Evolutionary conservation across 2,888 invertebrate species (phyloP).

Genomic region (Melipona bicolor): DNA sequence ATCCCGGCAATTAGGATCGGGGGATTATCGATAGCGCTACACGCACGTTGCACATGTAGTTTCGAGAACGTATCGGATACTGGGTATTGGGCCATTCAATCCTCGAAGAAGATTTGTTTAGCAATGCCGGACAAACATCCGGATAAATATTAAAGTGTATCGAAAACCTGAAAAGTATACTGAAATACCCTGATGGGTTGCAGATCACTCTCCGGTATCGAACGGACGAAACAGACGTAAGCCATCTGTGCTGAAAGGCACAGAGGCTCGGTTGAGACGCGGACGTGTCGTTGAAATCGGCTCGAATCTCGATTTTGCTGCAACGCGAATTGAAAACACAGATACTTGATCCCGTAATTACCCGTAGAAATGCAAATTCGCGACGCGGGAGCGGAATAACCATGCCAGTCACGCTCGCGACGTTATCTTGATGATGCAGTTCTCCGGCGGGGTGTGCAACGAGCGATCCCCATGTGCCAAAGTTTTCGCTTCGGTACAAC

Average conservation of each 20-base stretch:
- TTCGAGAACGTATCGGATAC: neutral
- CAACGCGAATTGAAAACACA: neutral
- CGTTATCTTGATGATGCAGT: slow-evolving; percentile 48
- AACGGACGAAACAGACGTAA: too few species aligned
- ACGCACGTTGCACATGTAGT: neutral
- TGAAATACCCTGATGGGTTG: too few species aligned
- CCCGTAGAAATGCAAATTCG: slow-evolving; percentile 45
- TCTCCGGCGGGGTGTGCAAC: slow-evolving; percentile 41
- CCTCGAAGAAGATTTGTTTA: neutral
- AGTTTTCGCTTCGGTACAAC: slow-evolving; percentile 20
- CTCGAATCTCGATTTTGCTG: neutral
- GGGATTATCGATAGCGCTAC: neutral
- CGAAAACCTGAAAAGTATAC: too few species aligned
- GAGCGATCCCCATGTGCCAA: slow-evolving; percentile 15
- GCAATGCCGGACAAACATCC: neutral
- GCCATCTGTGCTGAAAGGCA: too few species aligned
- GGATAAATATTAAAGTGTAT: neutral
- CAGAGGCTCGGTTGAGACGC: too few species aligned
- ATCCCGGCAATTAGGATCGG: neutral
- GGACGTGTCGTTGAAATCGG: neutral
- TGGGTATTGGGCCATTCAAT: neutral
- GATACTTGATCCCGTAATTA: slow-evolving; percentile 22
- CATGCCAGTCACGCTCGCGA: slow-evolving; percentile 44
- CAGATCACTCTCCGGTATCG: too few species aligned
- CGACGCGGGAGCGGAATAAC: slow-evolving; percentile 43